Evolutionary conservation across 2,113 vertebrate species (phyloP), one percentile per base, ranked within the genome.

Genomic region (Zosterops japonicus): DNA sequence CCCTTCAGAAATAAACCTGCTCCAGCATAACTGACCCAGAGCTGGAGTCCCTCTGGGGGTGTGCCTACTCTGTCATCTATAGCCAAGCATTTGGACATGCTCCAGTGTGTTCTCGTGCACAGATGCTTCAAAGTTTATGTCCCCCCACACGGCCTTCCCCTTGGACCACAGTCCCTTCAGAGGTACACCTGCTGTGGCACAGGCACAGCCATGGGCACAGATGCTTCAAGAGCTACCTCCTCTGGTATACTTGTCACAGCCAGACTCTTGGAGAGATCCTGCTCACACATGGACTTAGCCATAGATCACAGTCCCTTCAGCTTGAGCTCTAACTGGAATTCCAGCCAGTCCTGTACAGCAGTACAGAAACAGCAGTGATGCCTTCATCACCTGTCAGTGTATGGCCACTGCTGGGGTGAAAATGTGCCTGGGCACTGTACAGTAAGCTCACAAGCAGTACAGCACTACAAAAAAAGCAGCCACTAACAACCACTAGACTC

Each of bases 221-320:
- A 8, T 0, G 0, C 19, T 44, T 25, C 1, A 2, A 35, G 39
- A 64, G 20, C 19, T 14, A 20, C 42, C 31, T 70, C 3, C 2
- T 36, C 8, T 61, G 29, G 24, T 39, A 7, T 18, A 11, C 41
- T 53, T 60, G 47, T 35, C n/a, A 47, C 14, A 29, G 39, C 28
- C 14, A 41, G n/a, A 9, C 17, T 15, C n/a, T 39, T 35, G 2
- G 12, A 27, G 46, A 19, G 7, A 17, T 67, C 31, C 18, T 47
- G 41, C 12, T 74, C 21, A 47, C 41, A 17, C 0, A 0, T 8
- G 52, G 17, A 15, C 53, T 67, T 39, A 27, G 17, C 35, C 2
- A 2, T 14, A 53, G n/a, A 47, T 83, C 70, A 42, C 47, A 56
- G 22, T 80, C 29, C 19, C 22, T 67, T 67, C 0, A 6, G 24